These are phyloP conservation scores for Archips xylosteana DNA, from an alignment of 2,888 invertebrate genomes.

Conservation along the genomic window DNA sequence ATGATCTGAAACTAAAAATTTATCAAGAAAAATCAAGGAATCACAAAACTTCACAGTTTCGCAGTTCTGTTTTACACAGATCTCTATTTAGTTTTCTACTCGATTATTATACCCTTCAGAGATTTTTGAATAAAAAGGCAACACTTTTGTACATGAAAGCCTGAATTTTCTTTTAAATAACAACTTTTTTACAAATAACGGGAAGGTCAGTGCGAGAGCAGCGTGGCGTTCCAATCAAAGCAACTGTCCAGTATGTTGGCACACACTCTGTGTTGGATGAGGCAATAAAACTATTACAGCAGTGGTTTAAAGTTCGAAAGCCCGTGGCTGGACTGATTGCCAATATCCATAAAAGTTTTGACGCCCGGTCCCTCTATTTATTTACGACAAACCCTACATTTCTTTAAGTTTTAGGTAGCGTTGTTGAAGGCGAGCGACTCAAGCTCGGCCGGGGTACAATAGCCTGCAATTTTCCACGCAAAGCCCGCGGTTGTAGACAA, in stretches of 20 bases:
- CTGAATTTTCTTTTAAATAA: too few relatives aligned
- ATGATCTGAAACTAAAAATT: too few relatives aligned
- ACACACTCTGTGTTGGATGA: not conserved
- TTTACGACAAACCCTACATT: slow-evolving; percentile 68
- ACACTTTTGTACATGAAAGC: too few relatives aligned
- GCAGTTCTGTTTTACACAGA: too few relatives aligned
- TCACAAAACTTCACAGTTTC: too few relatives aligned
- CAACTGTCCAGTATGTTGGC: not conserved
- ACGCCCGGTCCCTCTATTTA: slow-evolving; percentile 68
- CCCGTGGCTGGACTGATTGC: slow-evolving; percentile 69
- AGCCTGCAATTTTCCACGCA: slow-evolving; percentile 56
- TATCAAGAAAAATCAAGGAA: too few relatives aligned
- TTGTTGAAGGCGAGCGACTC: slow-evolving; percentile 58
- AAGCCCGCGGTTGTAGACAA: slow-evolving; percentile 52
- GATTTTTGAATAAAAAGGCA: too few relatives aligned
- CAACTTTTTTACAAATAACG: too few relatives aligned
- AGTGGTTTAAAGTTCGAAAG: slow-evolving; percentile 62
- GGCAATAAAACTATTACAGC: slow-evolving; percentile 57
- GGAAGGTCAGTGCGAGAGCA: not conserved
- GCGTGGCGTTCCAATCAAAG: not conserved
- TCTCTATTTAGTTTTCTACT: too few relatives aligned
- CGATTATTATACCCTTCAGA: too few relatives aligned
- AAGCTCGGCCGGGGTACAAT: slow-evolving; percentile 51
- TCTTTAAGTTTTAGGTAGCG: slow-evolving; percentile 62
- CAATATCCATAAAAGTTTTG: slow-evolving; percentile 77